Base-by-base conservation (phyloP, 2,888 invertebrate species). In the Epistrophe eligans region DNA sequence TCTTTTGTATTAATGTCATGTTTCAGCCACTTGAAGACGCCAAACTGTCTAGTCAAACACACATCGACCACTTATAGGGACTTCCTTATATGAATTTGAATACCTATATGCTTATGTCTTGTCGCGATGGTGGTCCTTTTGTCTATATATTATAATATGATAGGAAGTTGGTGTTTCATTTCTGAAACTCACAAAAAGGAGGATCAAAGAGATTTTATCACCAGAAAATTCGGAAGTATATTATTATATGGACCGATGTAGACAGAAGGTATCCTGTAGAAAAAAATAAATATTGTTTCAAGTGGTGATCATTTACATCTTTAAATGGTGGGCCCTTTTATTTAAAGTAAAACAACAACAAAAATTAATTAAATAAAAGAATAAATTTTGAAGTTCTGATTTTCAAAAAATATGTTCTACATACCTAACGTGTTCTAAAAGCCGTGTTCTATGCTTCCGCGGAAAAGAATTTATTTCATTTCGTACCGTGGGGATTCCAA, bases 21-120 rank as follows among this genome's bases (percentile, higher is more conserved):
- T 80, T 38, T 70, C 80, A 74, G 67, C 81, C 89, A 90, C 90
- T 90, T 90, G 88, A 90, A 88, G 90, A 89, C 89, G 90, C 89
- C 90, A 90, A 88, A 60, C 88, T 89, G 90, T 90, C 90, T 90
- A 84, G 82, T 32, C 57, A 24, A 58, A 60, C 64, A 9, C 19
- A 81, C 13, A 77, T 28, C 15, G 11, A 35, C 35, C 72, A 67
- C 77, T 83, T 67, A 24, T 24, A 43, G 66, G 77, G 72, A 38
- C 35, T 60, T 64, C 28, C 28, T 60, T 28, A 43, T 19, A 58
- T 52, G 24, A 48, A 35, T n/a, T 28, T 55, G 6, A 60, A 83
- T 48, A 45, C 40, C 35, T 35, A 35, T 35, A 40, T 55, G 7
- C 4, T 38, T 17, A 3, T 10, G 15, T 15, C 58, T 66, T 58